Evolutionary conservation across 2,113 vertebrate genomes (phyloP), one percentile per base, ranked within the genome.

Genomic region (Carollia perspicillata): DNA sequence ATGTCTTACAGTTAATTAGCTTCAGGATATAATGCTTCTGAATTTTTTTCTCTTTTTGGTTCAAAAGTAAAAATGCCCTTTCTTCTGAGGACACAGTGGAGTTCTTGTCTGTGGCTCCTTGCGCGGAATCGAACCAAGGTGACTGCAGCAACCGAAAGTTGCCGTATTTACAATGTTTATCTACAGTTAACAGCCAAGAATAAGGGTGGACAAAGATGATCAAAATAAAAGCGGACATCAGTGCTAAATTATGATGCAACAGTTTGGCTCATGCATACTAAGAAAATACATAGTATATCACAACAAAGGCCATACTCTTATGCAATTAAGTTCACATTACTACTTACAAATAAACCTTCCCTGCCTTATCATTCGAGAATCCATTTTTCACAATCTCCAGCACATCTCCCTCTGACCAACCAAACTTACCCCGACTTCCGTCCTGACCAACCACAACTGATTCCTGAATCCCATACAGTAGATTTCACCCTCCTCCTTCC

Each of bases 261-360:
- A 97, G 92, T 97, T 98, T 98, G 98, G 98, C 98, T 98, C 99
- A 99, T 99, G 99, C 99, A 99, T 98, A 98, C 60, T 98, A 99
- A 98, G 98, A 99, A 98, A 99, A 98, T 98, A 99, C 98, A 95
- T 98, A 98, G 97, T 98, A 98, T 98, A 98, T 99, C 98, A 98
- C 98, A 98, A 98, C 98, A 98, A 99, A 99, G 99, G 98, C 98
- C 98, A 98, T 98, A 98, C 98, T 98, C 98, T 98, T 98, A 98
- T 98, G 98, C 98, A 98, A 97, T 98, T 98, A 98, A 98, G 97
- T 98, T 98, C 98, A 98, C 98, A 89, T 98, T 97, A 97, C 98
- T 99, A 99, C 99, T 98, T 99, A 98, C 98, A 98, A 93, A 98
- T 97, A 93, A 96, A 95, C 97, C 95, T 97, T 98, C 97, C 96